phyloP scores from a whole-genome alignment of 2,113 vertebrate genomes.

The Kobus ellipsiprymnus region DNA sequence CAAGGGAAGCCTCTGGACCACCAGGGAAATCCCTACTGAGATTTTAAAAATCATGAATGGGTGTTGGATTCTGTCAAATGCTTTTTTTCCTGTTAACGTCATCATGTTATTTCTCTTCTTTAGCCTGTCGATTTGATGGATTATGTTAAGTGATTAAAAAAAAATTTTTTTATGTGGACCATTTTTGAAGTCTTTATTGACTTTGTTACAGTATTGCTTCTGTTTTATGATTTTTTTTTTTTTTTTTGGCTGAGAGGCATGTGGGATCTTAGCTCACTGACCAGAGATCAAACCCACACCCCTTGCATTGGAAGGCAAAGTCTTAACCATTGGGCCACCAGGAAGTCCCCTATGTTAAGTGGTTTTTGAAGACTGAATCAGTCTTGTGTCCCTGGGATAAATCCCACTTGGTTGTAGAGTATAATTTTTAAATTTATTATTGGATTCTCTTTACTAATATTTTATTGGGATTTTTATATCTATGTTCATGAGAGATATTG shows the following conservation, averaged over 20 bases:
- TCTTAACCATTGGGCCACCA: not conserved
- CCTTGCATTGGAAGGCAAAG: not conserved
- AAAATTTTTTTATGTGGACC: not conserved
- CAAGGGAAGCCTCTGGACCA: not conserved
- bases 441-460: not conserved
- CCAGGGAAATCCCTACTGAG: not conserved
- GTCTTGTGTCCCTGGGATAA: not conserved
- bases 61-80: not conserved
- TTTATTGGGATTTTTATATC: not conserved
- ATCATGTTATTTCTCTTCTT: not conserved
- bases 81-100: not conserved
- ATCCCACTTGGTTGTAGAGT: not conserved
- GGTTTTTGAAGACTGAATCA: not conserved
- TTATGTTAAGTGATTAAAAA: not conserved
- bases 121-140: not conserved
- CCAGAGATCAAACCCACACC: not conserved
- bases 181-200: not conserved
- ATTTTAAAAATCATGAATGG: not conserved
- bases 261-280: not conserved
- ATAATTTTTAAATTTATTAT: not conserved
- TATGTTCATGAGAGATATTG: not conserved
- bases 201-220: not conserved
- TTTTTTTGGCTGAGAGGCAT: not conserved
- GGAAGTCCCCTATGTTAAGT: not conserved
- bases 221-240: not conserved